phyloP scores from a whole-genome alignment of 2,113 vertebrate species.

The Chrysochloris asiatica region DNA sequence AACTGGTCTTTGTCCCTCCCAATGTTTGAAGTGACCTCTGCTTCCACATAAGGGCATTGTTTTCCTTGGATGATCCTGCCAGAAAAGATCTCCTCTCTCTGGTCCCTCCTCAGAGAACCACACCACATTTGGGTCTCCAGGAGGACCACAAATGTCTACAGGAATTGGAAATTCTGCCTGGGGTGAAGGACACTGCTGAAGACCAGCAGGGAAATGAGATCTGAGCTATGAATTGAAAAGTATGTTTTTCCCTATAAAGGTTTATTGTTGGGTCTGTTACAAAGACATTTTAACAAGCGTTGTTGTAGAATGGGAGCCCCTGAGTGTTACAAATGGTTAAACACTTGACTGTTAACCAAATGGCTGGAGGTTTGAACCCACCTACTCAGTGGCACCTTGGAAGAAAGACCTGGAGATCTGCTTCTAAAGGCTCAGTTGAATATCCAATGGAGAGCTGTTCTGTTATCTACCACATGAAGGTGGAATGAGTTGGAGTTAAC shows the following conservation, averaged over 20 bases:
- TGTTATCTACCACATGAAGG: not conserved
- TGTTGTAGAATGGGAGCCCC: not conserved
- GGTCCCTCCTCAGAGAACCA: not conserved
- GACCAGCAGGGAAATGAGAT: accelerated
- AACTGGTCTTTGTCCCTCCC: not conserved
- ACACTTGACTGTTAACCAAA: not conserved
- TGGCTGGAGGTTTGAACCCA: not conserved
- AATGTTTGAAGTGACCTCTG: not conserved
- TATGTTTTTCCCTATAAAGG: not conserved
- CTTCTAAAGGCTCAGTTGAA: not conserved
- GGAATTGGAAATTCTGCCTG: not conserved
- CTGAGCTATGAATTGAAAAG: not conserved
- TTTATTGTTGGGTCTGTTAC: not conserved
- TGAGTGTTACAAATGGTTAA: not conserved
- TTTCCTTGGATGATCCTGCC: not conserved
- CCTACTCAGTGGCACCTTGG: not conserved
- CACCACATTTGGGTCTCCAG: not conserved
- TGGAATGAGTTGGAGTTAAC: not conserved
- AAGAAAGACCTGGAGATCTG: not conserved
- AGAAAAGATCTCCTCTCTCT: not conserved
- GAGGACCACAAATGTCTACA: no score
- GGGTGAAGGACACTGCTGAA: not conserved
- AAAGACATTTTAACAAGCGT: not conserved
- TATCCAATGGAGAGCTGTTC: not conserved
- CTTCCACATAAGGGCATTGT: not conserved